Evolutionary conservation across 2,888 invertebrate species (phyloP), one percentile per base, ranked within the genome.

Genomic region (Dryadula phaetusa): DNA sequence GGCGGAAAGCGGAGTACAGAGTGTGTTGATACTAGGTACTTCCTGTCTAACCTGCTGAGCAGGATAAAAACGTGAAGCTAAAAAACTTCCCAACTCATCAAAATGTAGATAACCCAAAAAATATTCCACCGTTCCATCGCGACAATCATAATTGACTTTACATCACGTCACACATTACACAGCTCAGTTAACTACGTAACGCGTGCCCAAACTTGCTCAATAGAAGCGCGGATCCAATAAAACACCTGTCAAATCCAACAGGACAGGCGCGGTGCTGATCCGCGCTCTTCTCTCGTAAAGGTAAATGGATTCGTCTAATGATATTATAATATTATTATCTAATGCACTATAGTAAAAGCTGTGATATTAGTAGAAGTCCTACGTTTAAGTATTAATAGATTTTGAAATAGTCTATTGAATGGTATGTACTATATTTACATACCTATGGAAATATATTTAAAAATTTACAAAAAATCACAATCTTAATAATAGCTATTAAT

Each of bases 141-240:
- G 37, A 14, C 61, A 25, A 32, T 65, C 66, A 62, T 69, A 71
- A 70, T 70, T 65, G 70, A 70, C 49, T 64, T 79, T 77, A 67
- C 74, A 69, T 67, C 72, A 75, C 72, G 77, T 78, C 74, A 79
- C 82, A 80, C 81, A 89, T 89, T 88, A 86, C 85, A 86, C 87
- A 85, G 84, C 72, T 78, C 87, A 85, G 83, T 81, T 77, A 78
- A 78, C 85, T 77, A 79, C 76, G 84, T 87, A 87, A 88, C 85
- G 82, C 79, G 84, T 83, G 81, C 81, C 85, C 82, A 74, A 89
- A 88, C 84, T 90, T 88, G 87, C 87, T 87, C 85, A 89, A 88
- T 87, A 82, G 88, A 84, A 85, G 82, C 81, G 82, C 83, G 85
- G 81, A 86, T 87, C 88, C 87, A 89, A 90, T 90, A 89, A 88